Percentiles rank a stretch among this genome's conserved stretches.
Evolutionary conservation across 2,113 vertebrate genomes (phyloP).

Genomic region (Electrona antarctica): DNA sequence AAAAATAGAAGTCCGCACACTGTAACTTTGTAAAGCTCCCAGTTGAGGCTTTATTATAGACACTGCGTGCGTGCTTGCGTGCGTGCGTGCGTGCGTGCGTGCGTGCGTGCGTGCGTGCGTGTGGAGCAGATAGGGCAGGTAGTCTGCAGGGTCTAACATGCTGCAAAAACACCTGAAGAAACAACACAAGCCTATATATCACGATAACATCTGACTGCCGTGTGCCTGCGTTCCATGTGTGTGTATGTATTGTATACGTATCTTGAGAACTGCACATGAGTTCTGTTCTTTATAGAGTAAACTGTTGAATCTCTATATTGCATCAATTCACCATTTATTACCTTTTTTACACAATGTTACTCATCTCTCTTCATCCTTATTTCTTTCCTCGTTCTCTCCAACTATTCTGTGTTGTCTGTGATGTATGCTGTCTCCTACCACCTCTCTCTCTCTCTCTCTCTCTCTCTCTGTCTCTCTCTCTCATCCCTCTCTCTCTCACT

Average conservation of each 20-base stretch:
- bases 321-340: no score
- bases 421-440: neutral
- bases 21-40: constrained; percentile 3
- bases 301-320: no score
- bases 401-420: neutral
- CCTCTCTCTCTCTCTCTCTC: neutral
- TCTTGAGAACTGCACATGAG: neutral
- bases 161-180: constrained; percentile 79
- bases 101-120: constrained; percentile 11
- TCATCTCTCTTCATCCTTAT: constrained; percentile 27
- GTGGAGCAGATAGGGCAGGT: constrained; percentile 57
- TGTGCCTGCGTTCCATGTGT: constrained; percentile 12
- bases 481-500: constrained; percentile 56
- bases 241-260: constrained; percentile 11
- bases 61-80: neutral
- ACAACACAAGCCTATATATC: constrained; percentile 59
- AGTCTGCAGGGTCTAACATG: constrained; percentile 71
- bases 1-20: neutral
- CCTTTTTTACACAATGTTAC: no score
- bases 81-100: neutral
- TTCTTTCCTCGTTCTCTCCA: neutral
- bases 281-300: neutral
- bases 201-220: constrained; percentile 71
- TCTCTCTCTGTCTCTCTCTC: neutral
- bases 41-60: no score